Evolutionary conservation across 2,888 invertebrate species (phyloP).

Genomic region (Dione juno): DNA sequence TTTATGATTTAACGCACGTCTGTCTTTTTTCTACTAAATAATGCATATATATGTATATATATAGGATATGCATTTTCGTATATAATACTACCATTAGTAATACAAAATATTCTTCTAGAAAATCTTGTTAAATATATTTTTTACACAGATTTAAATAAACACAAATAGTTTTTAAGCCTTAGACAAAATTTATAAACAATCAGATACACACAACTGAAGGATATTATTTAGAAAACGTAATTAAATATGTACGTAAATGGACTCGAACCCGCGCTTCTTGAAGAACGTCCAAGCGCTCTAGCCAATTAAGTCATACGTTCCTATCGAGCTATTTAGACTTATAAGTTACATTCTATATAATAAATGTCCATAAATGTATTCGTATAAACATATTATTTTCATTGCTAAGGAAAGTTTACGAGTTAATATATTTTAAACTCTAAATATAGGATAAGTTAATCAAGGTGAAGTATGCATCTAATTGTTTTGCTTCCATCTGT

Average conservation of each 20-base stretch:
- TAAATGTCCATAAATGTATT: background rate
- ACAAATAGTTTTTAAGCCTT: no score
- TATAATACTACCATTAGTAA: no score
- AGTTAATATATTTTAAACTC: conserved; percentile 6
- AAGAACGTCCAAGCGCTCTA: background rate
- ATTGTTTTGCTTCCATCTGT: conserved; percentile 25
- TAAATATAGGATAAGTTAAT: conserved; percentile 22
- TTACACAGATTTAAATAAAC: no score
- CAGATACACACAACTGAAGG: no score
- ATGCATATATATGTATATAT: no score
- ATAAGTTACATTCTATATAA: background rate
- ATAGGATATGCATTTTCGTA: no score
- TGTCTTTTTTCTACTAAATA: no score
- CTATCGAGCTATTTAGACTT: background rate
- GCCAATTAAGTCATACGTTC: background rate
- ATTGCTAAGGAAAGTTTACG: conserved; percentile 1
- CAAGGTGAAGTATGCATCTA: conserved; percentile 12
- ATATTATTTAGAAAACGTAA: background rate
- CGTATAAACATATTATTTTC: background rate
- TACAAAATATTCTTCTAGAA: no score
- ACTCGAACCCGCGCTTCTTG: background rate
- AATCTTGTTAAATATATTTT: no score
- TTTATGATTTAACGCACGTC: no score
- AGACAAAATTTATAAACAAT: no score
- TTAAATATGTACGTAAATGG: background rate